Evolutionary conservation across 2,888 invertebrate genomes (phyloP).

Genomic region (Ptilodon capucinus): DNA sequence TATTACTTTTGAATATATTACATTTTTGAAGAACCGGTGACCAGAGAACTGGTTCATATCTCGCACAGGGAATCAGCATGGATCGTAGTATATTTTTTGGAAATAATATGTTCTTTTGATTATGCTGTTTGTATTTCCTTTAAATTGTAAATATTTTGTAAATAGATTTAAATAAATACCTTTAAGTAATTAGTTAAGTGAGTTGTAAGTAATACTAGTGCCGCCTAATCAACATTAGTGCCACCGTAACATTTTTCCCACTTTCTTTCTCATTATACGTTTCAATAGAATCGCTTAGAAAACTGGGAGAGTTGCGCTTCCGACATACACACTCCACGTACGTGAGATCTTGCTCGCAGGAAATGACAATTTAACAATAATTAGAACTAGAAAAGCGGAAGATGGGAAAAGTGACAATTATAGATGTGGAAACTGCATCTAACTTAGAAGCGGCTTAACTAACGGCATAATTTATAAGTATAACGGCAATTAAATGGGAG

Average conservation of each 20-base stretch:
- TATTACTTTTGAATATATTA: no score
- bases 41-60: no score
- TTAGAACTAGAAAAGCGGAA: constrained; percentile 55
- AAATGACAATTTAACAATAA: constrained; percentile 42
- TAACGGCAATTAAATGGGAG: background rate
- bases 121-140: no score
- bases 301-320: constrained; percentile 50
- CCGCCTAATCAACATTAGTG: background rate
- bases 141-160: no score
- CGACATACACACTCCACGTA: constrained; percentile 39
- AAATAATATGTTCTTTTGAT: no score
- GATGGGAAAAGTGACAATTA: constrained; percentile 27
- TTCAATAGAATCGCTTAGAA: constrained; percentile 42
- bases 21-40: no score
- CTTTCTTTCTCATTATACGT: constrained; percentile 29
- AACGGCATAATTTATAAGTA: background rate
- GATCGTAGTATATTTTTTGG: no score
- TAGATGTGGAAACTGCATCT: constrained; percentile 11
- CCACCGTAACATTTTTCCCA: constrained; percentile 27
- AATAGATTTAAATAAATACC: no score
- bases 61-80: no score
- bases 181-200: no score
- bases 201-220: no score
- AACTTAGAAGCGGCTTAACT: background rate
- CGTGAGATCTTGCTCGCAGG: constrained; percentile 55